Evolutionary conservation across 1,140 invertebrate genomes (phyloP).

Genomic region (Tribolium castaneum): DNA sequence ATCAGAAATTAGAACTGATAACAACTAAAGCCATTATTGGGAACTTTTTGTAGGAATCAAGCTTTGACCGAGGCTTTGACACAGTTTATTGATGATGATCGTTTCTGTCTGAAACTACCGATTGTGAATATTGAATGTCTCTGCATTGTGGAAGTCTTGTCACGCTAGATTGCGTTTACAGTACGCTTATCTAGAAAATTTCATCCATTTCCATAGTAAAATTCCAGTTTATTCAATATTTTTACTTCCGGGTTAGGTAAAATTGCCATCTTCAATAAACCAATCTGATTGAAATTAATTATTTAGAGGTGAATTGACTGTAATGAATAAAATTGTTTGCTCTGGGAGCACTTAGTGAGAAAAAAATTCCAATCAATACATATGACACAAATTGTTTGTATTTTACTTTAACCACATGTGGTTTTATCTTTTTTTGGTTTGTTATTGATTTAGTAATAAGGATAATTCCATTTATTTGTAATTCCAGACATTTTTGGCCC

Average conservation of each 20-base stretch:
- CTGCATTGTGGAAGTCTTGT: not conserved
- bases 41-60: not conserved
- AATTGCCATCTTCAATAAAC: constrained; percentile 7
- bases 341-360: not conserved
- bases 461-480: not conserved
- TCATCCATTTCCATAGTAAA: constrained; percentile 22
- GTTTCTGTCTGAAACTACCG: constrained; percentile 10
- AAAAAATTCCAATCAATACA: constrained; percentile 3
- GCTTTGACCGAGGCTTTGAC: not conserved
- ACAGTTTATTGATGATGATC: constrained; percentile 4
- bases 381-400: constrained; percentile 27
- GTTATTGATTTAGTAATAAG: constrained; percentile 7
- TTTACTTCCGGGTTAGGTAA: constrained; percentile 4
- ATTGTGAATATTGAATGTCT: constrained; percentile 22
- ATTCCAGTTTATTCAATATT: constrained; percentile 18
- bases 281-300: not conserved
- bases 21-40: not conserved
- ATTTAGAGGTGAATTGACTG: not conserved
- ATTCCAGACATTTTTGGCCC: constrained; percentile 45
- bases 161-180: constrained; percentile 23
- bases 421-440: not conserved
- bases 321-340: constrained; percentile 17
- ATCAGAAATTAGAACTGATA: too few relatives aligned
- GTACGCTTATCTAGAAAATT: constrained; percentile 5
- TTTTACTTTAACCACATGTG: constrained; percentile 16